A percentile compares a stretch with the other conserved stretches of the same genome.
Conservation (phyloP, 2,797 vertebrate species). For the Smutsia temminckii region DNA sequence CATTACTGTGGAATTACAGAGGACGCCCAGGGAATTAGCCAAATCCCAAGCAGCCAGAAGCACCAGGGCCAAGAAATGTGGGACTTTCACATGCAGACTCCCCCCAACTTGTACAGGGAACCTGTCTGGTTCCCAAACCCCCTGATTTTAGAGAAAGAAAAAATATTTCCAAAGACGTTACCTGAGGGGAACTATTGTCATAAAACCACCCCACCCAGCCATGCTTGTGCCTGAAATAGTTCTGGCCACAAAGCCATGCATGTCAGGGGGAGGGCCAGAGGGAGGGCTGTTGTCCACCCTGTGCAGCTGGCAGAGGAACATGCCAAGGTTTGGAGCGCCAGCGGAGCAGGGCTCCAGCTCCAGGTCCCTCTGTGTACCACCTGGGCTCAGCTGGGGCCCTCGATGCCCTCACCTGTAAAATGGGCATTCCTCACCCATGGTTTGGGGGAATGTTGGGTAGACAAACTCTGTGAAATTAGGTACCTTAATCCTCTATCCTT, state of each 20-base stretch:
- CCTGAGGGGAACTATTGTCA: neutral
- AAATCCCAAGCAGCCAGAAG: conserved; percentile 69
- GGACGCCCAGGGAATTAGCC: conserved; percentile 73
- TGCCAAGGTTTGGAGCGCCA: neutral
- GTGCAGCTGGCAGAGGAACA: neutral
- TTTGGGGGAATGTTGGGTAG: neutral
- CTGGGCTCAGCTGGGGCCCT: neutral
- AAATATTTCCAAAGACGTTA: conserved; percentile 44
- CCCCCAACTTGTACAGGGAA: neutral
- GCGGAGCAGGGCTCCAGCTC: neutral
- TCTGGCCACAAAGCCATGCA: neutral
- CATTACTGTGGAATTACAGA: conserved; percentile 64
- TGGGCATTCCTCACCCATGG: neutral
- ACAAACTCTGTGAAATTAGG: neutral
- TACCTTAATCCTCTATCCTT: neutral
- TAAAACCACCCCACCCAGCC: neutral
- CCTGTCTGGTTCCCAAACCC: conserved; percentile 51
- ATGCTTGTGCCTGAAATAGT: neutral
- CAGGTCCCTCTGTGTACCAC: neutral
- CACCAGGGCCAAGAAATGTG: conserved; percentile 61
- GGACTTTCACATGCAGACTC: neutral
- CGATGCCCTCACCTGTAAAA: neutral
- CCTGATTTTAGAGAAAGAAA: conserved; percentile 46
- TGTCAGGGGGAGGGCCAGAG: neutral
- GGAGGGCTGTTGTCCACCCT: rapidly evolving